These are phyloP conservation scores for Oscarella lobularis DNA, from an alignment of 37 sponge, comb jelly and placozoan genomes.

Conservation along the genomic window DNA sequence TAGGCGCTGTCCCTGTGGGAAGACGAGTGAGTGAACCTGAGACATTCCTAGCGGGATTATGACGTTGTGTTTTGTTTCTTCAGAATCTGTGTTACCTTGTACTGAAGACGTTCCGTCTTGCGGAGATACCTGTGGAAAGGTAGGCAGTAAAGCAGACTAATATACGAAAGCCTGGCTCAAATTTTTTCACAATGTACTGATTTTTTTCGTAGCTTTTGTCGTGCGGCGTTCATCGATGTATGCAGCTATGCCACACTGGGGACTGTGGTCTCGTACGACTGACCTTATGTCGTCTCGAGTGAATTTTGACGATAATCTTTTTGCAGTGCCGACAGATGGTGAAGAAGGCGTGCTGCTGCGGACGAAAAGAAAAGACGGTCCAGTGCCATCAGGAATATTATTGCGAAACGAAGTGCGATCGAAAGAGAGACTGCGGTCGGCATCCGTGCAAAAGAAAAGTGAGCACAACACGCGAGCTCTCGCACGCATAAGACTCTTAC, in stretches of 20 bases:
- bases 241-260: constrained; percentile 59
- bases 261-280: constrained; percentile 43
- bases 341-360: constrained; percentile 56
- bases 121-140: constrained; percentile 76
- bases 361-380: constrained; percentile 41
- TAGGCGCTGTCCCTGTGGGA: constrained; percentile 82
- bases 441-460: constrained; percentile 90
- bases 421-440: constrained; percentile 55
- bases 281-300: too few species aligned
- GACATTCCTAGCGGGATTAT: neutral
- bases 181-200: neutral
- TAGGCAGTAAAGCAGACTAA: neutral
- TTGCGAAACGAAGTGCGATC: constrained; percentile 71
- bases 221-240: constrained; percentile 54
- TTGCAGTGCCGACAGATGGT: constrained; percentile 53
- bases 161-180: neutral
- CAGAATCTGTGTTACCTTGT: constrained; percentile 34
- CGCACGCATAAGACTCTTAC: too few species aligned
- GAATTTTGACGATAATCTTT: neutral
- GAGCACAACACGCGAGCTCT: neutral
- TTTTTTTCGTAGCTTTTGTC: constrained; percentile 17
- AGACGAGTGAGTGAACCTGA: constrained; percentile 30
- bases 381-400: constrained; percentile 45
- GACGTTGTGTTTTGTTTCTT: neutral
- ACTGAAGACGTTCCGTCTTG: constrained; percentile 65